Conservation (phyloP, 2,888 invertebrate genomes). For the Scelioninae gen. 2 region DNA sequence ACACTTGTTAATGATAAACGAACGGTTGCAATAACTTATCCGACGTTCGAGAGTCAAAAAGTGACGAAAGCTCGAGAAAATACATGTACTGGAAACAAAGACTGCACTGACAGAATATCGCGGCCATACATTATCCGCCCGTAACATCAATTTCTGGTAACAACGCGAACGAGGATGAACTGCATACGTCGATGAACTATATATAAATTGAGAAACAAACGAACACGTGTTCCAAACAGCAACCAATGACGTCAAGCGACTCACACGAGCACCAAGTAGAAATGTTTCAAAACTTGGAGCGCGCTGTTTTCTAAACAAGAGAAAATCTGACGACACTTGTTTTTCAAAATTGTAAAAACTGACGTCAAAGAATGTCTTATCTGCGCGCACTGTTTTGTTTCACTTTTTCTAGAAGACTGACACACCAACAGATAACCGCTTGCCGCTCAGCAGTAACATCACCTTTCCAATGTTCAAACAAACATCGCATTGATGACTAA, state of each 20-base stretch:
- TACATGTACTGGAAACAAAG: slow-evolving; percentile 15
- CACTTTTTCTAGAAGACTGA: slow-evolving; percentile 6
- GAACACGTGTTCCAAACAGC: slow-evolving; percentile 41
- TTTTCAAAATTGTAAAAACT: slow-evolving; percentile 28
- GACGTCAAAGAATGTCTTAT: slow-evolving; percentile 15
- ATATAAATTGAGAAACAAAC: slow-evolving; percentile 39
- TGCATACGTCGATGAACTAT: slow-evolving; percentile 10
- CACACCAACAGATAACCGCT: no score
- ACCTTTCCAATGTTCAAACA: no score
- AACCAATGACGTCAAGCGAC: slow-evolving; percentile 45
- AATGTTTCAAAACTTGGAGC: slow-evolving; percentile 7
- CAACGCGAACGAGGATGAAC: slow-evolving; percentile 16
- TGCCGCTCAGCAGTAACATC: no score
- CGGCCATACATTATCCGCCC: slow-evolving; percentile 3
- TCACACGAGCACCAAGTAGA: slow-evolving; percentile 23
- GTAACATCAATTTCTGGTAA: slow-evolving; percentile 19
- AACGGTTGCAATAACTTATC: slow-evolving; percentile 10
- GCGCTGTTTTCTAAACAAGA: slow-evolving; percentile 35
- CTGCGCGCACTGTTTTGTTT: background rate
- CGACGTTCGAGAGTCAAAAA: background rate
- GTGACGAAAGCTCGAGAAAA: background rate
- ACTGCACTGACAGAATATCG: slow-evolving; percentile 11
- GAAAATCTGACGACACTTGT: slow-evolving; percentile 16
- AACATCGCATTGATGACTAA: no score
- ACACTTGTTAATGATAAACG: slow-evolving; percentile 10